Conservation (phyloP, 2,113 vertebrate genomes). For the Anthoscopus minutus region DNA sequence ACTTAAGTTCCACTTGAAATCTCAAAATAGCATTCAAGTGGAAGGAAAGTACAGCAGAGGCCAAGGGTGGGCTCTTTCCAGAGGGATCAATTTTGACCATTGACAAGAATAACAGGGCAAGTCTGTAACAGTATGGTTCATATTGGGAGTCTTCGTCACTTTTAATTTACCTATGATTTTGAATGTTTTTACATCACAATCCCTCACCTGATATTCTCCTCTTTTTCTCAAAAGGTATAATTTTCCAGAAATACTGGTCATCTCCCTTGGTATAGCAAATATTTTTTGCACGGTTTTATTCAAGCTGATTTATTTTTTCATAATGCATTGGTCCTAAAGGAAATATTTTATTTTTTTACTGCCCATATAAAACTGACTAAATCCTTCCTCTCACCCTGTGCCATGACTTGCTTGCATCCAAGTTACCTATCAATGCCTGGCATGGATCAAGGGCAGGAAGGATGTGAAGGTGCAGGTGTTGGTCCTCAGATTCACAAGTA, state of each 20-base stretch:
- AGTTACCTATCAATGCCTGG: background rate
- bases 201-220: background rate
- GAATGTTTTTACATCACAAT: background rate
- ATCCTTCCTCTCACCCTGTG: background rate
- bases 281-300: no score
- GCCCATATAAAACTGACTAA: background rate
- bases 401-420: background rate
- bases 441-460: background rate
- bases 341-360: background rate
- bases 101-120: background rate
- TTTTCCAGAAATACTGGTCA: background rate
- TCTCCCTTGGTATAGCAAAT: background rate
- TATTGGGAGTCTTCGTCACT: background rate
- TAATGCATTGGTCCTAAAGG: background rate
- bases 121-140: background rate
- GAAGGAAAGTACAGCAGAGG: background rate
- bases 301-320: no score
- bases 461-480: background rate
- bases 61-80: background rate
- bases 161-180: background rate
- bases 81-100: background rate
- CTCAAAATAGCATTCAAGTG: background rate
- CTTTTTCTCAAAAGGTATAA: background rate
- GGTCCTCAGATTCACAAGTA: background rate
- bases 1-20: constrained; percentile 5